Base-by-base conservation (phyloP, 2,797 vertebrate genomes). In the Gallinago nigripennis region DNA sequence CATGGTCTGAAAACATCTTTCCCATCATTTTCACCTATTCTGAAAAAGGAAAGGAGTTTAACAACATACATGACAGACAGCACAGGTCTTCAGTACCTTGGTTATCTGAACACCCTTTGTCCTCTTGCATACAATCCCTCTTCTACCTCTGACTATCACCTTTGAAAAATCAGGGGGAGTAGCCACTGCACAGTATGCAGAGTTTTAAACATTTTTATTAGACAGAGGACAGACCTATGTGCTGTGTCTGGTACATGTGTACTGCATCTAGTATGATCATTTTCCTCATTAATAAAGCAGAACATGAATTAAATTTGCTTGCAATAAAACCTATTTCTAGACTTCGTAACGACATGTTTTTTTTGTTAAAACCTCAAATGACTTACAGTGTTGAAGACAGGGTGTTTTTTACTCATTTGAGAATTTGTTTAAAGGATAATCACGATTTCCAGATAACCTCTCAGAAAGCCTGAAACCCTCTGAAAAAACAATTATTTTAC, bases 391-490 rank as follows among this genome's bases (percentile, higher is more conserved):
- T 90, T n/a, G n/a, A 80, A 92, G 68, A 66, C 75, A 60, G 57
- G 43, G 60, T 50, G 57, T 66, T 63, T 86, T 78, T 88, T 65
- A 39, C 17, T 64, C 16, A 58, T 85, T 83, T 90, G 20, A 79
- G 65, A 91, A 79, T 79, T 89, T 24, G 63, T 58, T 93, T 90
- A 48, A 93, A 54, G 27, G 50, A 61, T 23, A 93, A 80, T 57
- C 73, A 65, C 8, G 6, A 79, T 53, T 96, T 95, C 41, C 68
- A 95, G 66, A 93, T 93, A 96, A 75, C 39, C 37, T 50, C 50
- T 82, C 71, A 82, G 82, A 97, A 97, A 95, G 80, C 69, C 91
- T 85, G 70, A 83, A 91, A 86, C 25, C 82, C 92, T 90, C 79
- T 82, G 68, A 64, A 92, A 80, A 94, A 82, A 88, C 64, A 83